Base-by-base conservation (phyloP, 2,797 vertebrate species). In the Atherinosoma microstoma region DNA sequence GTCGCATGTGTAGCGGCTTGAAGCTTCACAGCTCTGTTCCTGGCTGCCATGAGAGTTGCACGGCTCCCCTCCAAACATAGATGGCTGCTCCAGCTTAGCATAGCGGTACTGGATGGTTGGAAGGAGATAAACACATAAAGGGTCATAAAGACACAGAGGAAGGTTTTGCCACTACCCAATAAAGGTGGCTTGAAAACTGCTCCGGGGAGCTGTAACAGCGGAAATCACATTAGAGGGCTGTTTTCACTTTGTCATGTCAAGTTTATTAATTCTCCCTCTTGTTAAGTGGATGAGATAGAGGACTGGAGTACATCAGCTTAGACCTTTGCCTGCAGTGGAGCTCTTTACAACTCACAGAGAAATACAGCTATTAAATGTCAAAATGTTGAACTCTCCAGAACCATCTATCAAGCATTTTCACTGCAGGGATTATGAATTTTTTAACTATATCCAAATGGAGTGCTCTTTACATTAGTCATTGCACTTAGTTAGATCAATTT, bases 21-120 rank as follows among this genome's bases (percentile, higher is more conserved):
- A 80, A 30, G 91, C 85, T 1, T 68, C 75, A 60, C 97, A 99
- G 32, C 82, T 63, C 86, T 98, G 94, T 2, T 92, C 91, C 81
- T 98, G 94, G 53, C 89, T 93, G 88, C 95, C 96, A 0, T 93
- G 56, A 64, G 75, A 71, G 61, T 92, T 78, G 72, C 97, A 98
- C 0, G 80, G 85, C 20, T 96, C 95, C 60, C 98, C 97, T 3
- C 87, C 82, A 73, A 97, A 99, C 92, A 97, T 95, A 85, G 97
- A 95, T 0, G 95, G 96, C 72, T 75, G 94, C 30, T 91, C 85
- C 88, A 98, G 90, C 67, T 71, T 94, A 69, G 93, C 91, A 29
- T 94, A 95, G 68, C 97, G 95, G 86, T 94, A 98, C 97, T 99
- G 80, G 32, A 20, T 3, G 34, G 45, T 61, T 29, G 62, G 15